phyloP scores from a whole-genome alignment of 2,113 vertebrate species.

The Anolis sagrei region DNA sequence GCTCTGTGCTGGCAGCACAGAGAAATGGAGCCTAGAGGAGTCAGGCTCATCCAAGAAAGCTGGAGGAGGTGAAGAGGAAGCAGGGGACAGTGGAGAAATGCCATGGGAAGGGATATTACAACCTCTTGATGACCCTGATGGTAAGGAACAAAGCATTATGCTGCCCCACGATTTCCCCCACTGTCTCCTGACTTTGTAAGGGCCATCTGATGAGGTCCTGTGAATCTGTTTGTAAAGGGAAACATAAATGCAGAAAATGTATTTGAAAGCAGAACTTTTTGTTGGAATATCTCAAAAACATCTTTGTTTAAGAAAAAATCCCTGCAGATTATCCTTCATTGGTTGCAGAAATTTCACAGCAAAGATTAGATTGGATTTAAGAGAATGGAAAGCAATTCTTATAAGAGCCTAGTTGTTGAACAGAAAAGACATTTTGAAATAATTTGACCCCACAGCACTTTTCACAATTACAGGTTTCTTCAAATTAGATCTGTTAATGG shows the following conservation, averaged over 20 bases:
- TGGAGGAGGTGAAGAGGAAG: too few relatives aligned
- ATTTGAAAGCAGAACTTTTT: conserved; percentile 2
- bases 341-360: neutral
- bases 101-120: too few relatives aligned
- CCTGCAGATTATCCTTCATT: neutral
- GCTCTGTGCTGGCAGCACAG: too few relatives aligned
- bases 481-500: conserved; percentile 31
- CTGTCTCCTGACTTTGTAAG: too few relatives aligned
- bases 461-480: conserved; percentile 11
- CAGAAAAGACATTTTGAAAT: neutral
- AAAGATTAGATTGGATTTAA: conserved; percentile 4
- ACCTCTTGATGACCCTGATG: too few relatives aligned
- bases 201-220: too few relatives aligned
- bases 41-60: too few relatives aligned
- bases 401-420: neutral
- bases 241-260: conserved; percentile 30
- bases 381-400: neutral
- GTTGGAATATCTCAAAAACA: conserved; percentile 11
- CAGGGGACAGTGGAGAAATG: too few relatives aligned
- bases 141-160: too few relatives aligned
- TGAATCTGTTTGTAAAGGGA: neutral
- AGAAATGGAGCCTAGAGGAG: too few relatives aligned
- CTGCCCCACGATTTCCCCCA: too few relatives aligned
- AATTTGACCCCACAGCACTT: neutral
- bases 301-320: neutral